Evolutionary conservation across 2,797 vertebrate species (phyloP).

Genomic region (Hypotaenidia okinawae): DNA sequence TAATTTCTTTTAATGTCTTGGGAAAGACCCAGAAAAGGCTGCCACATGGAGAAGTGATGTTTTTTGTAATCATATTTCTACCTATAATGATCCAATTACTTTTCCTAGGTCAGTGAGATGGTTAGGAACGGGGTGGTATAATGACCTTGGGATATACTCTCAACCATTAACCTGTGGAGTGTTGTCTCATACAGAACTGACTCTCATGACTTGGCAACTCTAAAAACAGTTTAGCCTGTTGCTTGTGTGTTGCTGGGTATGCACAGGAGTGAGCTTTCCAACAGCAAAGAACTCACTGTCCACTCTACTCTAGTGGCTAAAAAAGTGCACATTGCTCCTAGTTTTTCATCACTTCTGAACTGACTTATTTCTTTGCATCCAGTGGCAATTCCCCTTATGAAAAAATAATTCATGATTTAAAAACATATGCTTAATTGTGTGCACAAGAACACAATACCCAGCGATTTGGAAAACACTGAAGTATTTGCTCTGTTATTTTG

Average conservation of each 20-base stretch:
- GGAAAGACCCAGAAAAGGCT: not conserved
- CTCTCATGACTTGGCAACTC: not conserved
- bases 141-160: not conserved
- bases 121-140: not conserved
- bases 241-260: not conserved
- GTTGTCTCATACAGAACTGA: not conserved
- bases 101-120: not conserved
- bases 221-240: not conserved
- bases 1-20: not conserved
- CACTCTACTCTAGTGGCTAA: not conserved
- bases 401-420: not conserved
- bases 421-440: not conserved
- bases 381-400: not conserved
- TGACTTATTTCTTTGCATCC: not conserved
- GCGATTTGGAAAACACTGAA: not conserved
- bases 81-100: not conserved
- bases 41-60: not conserved
- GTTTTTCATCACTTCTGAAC: not conserved
- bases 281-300: not conserved
- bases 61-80: not conserved
- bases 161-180: not conserved
- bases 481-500: not conserved
- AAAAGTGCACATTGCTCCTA: not conserved
- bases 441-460: not conserved
- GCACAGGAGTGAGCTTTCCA: fast-evolving